Base-by-base conservation (phyloP, 2,797 vertebrate genomes). In the Vipera ursinii region DNA sequence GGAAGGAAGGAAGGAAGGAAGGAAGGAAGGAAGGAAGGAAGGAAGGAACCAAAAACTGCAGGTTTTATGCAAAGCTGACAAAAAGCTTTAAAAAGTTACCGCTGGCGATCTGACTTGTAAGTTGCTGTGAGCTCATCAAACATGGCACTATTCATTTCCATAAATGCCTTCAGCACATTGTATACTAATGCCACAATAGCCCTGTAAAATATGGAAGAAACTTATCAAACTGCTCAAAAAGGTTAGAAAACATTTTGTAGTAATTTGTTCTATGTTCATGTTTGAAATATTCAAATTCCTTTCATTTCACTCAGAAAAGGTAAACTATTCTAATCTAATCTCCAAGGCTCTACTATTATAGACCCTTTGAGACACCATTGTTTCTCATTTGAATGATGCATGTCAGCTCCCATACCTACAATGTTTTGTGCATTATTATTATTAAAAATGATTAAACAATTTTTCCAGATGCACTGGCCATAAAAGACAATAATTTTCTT, bases 21-120 rank as follows among this genome's bases (percentile, higher is more conserved):
- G 78, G 26, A n/a, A 60, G 57, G 6, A 87, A 44, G 12, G 26
- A 63, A 28, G 60, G 59, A n/a, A n/a, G n/a, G n/a, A 86, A 90
- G 51, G 59, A 73, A 87, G n/a, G 60, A 87, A 93, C 87, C 86
- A 61, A 93, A 92, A 95, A 94, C 13, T 96, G 96, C 94, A 86
- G 95, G 94, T 93, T 92, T 87, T 96, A 95, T 91, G 96, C 96
- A 97, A 92, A 96, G 96, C 96, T 97, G 97, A 97, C 97, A 56
- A 93, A 91, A 96, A 97, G 97, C 95, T 97, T 97, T 98, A 97
- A 97, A 97, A 97, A 98, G 98, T 99, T 98, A 99, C 99, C 99
- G 98, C 98, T 99, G 99, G 97, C 99, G 99, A 98, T 99, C 99
- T 97, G 99, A 99, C 98, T 99, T 99, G 98, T 99, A 99, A 96